Evolutionary conservation across 2,888 invertebrate species (phyloP).

Genomic region (Cyaniris semiargus): DNA sequence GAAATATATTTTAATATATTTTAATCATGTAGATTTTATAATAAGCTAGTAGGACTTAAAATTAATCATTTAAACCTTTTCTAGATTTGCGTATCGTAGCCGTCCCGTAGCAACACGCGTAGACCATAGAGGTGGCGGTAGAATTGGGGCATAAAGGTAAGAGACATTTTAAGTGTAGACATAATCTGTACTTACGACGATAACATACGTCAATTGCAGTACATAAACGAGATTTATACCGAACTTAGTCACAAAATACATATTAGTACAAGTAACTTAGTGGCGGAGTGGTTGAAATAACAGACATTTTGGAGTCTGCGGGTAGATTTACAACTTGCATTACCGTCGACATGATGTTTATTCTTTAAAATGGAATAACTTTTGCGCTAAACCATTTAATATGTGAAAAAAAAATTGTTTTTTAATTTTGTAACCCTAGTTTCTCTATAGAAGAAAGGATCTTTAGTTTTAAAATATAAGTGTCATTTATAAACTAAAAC

Average conservation of each 20-base stretch:
- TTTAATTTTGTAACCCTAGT: not conserved
- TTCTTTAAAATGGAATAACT: not conserved
- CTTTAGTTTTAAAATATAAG: too few relatives aligned
- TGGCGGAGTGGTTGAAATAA: constrained; percentile 63
- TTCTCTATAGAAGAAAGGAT: too few relatives aligned
- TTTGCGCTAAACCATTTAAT: not conserved
- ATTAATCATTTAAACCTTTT: too few relatives aligned
- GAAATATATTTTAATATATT: too few relatives aligned
- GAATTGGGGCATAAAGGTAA: not conserved
- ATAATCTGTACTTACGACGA: not conserved
- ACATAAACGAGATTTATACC: constrained; percentile 64
- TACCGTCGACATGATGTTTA: constrained; percentile 33
- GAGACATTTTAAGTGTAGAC: not conserved
- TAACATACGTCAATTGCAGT: constrained; percentile 42
- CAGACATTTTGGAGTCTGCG: constrained; percentile 43
- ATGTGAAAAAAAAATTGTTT: not conserved
- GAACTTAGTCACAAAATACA: too few relatives aligned
- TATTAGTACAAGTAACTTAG: too few relatives aligned
- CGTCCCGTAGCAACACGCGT: too few relatives aligned
- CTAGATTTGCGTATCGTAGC: too few relatives aligned
- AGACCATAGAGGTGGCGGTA: not conserved
- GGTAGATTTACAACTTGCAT: constrained; percentile 42
- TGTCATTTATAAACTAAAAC: not conserved
- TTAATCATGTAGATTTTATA: too few relatives aligned
- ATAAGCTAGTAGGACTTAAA: too few relatives aligned